These are phyloP conservation scores for Atractosteus spatula DNA, from an alignment of 2,113 vertebrate species.

Conservation along the genomic window DNA sequence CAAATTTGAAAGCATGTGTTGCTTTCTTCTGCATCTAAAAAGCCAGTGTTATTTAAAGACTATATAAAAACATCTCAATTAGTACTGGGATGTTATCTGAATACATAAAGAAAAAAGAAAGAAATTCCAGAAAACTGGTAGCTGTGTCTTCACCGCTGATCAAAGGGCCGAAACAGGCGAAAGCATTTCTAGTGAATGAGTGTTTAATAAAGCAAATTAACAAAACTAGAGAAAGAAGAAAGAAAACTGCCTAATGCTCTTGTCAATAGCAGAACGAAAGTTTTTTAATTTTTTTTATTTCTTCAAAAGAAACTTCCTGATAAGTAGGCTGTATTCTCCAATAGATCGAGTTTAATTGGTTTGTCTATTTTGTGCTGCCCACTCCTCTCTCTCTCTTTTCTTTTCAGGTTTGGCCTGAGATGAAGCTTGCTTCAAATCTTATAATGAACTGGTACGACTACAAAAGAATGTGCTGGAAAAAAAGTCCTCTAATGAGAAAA, in stretches of 20 bases:
- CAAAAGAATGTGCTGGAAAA: constrained; percentile 57
- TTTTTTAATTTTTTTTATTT: constrained; percentile 33
- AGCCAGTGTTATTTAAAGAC: constrained; percentile 19
- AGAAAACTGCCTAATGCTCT: constrained; percentile 47
- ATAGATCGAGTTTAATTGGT: constrained; percentile 79
- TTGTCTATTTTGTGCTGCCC: constrained; percentile 48
- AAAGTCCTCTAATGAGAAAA: constrained; percentile 71
- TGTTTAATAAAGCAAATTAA: constrained; percentile 6
- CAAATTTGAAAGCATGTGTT: constrained; percentile 8
- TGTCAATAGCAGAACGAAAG: constrained; percentile 43
- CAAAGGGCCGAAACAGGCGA: constrained; percentile 31
- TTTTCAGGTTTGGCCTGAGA: constrained; percentile 34
- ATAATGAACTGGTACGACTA: constrained; percentile 65
- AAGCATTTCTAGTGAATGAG: constrained; percentile 40
- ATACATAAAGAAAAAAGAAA: neutral
- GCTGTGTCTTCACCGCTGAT: constrained; percentile 29
- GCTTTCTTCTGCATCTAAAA: neutral
- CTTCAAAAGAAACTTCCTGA: constrained; percentile 59
- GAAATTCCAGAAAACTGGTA: constrained; percentile 12
- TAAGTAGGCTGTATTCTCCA: constrained; percentile 35
- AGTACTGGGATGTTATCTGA: neutral
- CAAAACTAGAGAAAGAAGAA: constrained; percentile 38
- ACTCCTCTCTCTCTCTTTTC: neutral
- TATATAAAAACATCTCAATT: neutral
- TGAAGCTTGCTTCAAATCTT: constrained; percentile 34